Conservation (phyloP, 2,888 invertebrate genomes). For the Colletes collaris region DNA sequence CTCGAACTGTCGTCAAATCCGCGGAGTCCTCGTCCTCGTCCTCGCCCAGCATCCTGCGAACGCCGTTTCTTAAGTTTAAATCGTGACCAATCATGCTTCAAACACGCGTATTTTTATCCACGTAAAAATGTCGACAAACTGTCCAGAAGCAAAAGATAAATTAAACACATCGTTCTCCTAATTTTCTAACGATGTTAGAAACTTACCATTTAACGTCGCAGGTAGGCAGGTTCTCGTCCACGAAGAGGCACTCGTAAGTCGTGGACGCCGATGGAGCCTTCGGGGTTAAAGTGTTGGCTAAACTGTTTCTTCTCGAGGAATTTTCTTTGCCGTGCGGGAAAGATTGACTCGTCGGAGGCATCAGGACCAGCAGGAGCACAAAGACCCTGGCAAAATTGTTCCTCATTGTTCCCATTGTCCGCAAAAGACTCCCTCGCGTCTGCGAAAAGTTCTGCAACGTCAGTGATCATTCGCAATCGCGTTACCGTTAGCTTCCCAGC, state of each 20-base stretch:
- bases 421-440: slow-evolving; percentile 29
- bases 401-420: slow-evolving; percentile 51
- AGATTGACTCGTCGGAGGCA: slow-evolving; percentile 45
- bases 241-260: slow-evolving; percentile 66
- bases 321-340: slow-evolving; percentile 22
- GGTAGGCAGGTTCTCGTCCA: slow-evolving; percentile 60
- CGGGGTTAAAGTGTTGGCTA: slow-evolving; percentile 6
- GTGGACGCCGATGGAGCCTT: not conserved
- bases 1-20: not conserved
- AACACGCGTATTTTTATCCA: too few relatives aligned
- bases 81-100: too few relatives aligned
- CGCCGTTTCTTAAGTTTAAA: not conserved
- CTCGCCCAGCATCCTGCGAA: slow-evolving; percentile 34
- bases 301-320: slow-evolving; percentile 37
- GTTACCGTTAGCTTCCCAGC: slow-evolving; percentile 1
- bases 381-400: slow-evolving; percentile 37
- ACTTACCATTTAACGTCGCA: slow-evolving; percentile 65
- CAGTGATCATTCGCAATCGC: slow-evolving; percentile 40
- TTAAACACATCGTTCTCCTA: not conserved
- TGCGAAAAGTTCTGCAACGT: slow-evolving; percentile 50
- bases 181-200: not conserved
- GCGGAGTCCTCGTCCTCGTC: slow-evolving; percentile 15
- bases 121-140: too few relatives aligned
- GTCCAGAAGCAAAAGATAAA: too few relatives aligned
- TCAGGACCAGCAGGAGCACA: slow-evolving; percentile 46